These are phyloP conservation scores for Ursus arctos DNA, from an alignment of 2,113 vertebrate species.

Conservation along the genomic window DNA sequence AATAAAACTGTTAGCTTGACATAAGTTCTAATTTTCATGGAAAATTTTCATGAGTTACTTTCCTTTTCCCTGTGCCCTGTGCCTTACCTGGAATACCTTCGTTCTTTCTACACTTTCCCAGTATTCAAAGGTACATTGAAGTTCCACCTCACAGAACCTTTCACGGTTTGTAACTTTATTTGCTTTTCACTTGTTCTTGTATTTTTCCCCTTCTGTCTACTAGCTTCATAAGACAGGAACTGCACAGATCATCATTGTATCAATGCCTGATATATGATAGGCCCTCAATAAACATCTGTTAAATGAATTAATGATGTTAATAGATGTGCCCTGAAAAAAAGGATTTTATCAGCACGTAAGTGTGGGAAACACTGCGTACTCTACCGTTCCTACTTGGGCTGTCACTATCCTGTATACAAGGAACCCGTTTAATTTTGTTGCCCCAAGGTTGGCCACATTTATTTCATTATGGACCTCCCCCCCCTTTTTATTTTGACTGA, in stretches of 20 bases:
- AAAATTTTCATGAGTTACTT: not conserved
- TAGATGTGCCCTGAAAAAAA: not conserved
- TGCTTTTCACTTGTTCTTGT: conserved; percentile 17
- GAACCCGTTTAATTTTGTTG: not conserved
- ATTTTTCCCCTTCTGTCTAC: not conserved
- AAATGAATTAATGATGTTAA: not conserved
- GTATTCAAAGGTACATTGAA: not conserved
- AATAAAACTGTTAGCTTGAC: not conserved
- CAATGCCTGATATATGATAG: not conserved
- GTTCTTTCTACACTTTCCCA: not conserved
- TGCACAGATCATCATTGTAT: not conserved
- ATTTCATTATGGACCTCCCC: not conserved
- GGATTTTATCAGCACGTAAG: not conserved
- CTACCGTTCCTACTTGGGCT: not conserved
- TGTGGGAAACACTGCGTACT: not conserved
- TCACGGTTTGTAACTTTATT: not conserved
- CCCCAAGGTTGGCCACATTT: not conserved
- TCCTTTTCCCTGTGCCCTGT: not conserved
- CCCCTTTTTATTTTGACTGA: not conserved
- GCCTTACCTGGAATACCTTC: not conserved
- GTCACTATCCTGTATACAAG: not conserved
- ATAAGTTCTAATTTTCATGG: not conserved
- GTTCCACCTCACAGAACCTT: not conserved
- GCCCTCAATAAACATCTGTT: not conserved
- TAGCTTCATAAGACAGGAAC: not conserved